These are phyloP conservation scores for Cyprichromis sp. DNA, from an alignment of 2,113 vertebrate genomes.

Conservation along the genomic window DNA sequence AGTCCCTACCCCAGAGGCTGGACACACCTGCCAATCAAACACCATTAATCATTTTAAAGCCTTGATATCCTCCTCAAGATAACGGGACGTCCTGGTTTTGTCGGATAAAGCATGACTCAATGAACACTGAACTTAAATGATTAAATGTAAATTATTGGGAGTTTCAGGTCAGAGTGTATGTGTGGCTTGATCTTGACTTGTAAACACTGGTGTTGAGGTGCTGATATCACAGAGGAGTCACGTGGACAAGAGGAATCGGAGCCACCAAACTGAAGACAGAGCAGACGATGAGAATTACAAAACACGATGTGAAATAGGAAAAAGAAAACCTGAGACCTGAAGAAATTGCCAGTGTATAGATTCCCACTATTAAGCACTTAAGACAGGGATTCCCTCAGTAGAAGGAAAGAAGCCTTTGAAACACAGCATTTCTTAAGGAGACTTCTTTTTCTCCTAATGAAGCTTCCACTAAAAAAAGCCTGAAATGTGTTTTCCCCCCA, in stretches of 20 bases:
- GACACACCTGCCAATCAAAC: not conserved
- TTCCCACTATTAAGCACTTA: not conserved
- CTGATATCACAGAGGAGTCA: not conserved
- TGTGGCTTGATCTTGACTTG: not conserved
- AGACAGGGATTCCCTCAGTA: not conserved
- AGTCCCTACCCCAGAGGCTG: fast-evolving
- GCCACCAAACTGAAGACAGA: fast-evolving
- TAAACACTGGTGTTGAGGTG: not conserved
- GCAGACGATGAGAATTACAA: not conserved
- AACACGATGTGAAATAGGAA: not conserved
- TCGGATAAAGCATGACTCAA: fast-evolving
- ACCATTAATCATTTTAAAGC: not conserved
- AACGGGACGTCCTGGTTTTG: not conserved
- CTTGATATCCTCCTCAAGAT: not conserved
- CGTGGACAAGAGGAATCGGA: fast-evolving
- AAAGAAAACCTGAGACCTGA: not conserved
- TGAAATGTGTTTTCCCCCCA: not conserved
- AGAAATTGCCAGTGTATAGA: not conserved
- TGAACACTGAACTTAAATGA: not conserved
- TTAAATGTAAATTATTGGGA: fast-evolving
- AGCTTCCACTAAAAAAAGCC: not conserved
- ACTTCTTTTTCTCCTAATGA: not conserved
- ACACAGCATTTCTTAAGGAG: not conserved
- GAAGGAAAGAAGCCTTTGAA: not conserved
- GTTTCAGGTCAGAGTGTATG: fast-evolving